Base-by-base conservation (phyloP, 30 jellyfish, hydroid and myxozoan genomes). In the Catostylus mosaicus region DNA sequence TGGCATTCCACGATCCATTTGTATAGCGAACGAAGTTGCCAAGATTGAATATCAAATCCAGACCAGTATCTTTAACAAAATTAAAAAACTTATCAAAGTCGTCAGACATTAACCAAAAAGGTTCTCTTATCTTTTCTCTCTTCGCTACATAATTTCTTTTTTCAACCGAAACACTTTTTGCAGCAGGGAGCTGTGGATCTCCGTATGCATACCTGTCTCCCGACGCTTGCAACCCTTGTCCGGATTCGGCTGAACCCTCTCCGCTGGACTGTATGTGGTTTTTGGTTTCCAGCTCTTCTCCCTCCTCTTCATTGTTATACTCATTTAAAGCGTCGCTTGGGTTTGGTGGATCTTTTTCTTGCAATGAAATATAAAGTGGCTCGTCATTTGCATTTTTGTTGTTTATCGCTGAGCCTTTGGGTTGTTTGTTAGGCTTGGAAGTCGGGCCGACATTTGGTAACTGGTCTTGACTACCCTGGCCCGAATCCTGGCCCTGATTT, bases 91-190 rank as follows among this genome's bases (percentile, higher is more conserved):
- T 69, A 56, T 89, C 97, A 26, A 89, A 82, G 37, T 75, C 85
- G 67, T 89, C 88, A 3, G 97, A 90, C 90, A 89, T 72, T 84
- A 89, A 54, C 91, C 91, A 80, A 27, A 80, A 80, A 3, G 91
- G 91, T 69, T 80, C 76, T 14, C 24, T 60, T n/a, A 60, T 64
- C 70, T 77, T 62, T 31, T 70, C 71, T 0, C 79, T 56, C 50
- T 37, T 45, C 30, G 1, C 32, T 5, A 57, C 0, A 71, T 5
- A 37, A 14, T 51, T 14, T 46, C 31, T 29, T 7, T 38, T 71
- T 18, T 29, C 57, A 1, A 14, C 29, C 32, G 56, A 19, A 9
- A 3, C 71, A 11, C 67, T 19, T 23, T 59, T 59, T n/a, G 5
- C 19, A 1, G 10, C 19, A 18, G 26, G 20, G 23, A 2, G 36